These are phyloP conservation scores for Vimba vimba DNA, from an alignment of 2,113 vertebrate genomes.

Conservation along the genomic window DNA sequence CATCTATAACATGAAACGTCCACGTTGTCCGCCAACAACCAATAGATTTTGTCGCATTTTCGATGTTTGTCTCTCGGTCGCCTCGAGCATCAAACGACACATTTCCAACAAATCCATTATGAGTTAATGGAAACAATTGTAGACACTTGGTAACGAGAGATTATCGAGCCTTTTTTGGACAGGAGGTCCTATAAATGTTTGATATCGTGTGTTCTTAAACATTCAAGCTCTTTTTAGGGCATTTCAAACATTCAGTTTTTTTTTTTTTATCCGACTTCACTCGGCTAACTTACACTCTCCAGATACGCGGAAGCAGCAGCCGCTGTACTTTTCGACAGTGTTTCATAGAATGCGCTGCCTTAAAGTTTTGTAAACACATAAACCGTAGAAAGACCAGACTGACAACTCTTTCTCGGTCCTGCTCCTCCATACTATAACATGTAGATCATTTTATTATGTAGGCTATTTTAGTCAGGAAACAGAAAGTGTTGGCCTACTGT, in stretches of 20 bases:
- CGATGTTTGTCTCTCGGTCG: not conserved
- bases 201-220: not conserved
- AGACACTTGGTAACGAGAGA: not conserved
- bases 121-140: not conserved
- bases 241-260: too few relatives aligned
- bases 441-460: not conserved
- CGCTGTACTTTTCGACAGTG: not conserved
- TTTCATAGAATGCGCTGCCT: slow-evolving; percentile 2
- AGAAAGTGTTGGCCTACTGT: not conserved
- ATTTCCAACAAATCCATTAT: not conserved
- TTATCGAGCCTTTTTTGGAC: not conserved
- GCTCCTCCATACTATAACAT: not conserved
- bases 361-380: slow-evolving; percentile 5
- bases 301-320: slow-evolving; percentile 2
- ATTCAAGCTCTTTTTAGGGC: not conserved
- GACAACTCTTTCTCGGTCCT: not conserved
- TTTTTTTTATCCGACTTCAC: not conserved
- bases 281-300: not conserved
- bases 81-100: not conserved
- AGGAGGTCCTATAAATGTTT: slow-evolving; percentile 11
- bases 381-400: not conserved
- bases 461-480: not conserved
- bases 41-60: slow-evolving; percentile 16
- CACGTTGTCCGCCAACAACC: slow-evolving; percentile 9
- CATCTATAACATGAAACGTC: not conserved